Conservation (phyloP, 64 coral and sea anemone species). For the Montipora cactus region DNA sequence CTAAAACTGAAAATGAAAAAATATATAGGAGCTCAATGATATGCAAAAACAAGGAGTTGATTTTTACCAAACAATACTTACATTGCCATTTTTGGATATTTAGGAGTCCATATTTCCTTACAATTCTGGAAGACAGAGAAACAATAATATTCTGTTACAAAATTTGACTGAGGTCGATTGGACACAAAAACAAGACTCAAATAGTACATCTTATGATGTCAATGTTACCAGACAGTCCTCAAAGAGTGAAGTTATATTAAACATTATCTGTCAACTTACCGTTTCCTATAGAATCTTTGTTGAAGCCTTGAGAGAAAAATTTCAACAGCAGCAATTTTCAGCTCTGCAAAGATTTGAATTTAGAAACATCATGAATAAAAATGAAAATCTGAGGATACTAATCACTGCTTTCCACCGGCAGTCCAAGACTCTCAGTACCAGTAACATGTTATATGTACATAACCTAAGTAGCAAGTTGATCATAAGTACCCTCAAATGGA, state of each 20-base stretch:
- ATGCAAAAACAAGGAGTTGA: background rate
- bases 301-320: slow-evolving; percentile 83
- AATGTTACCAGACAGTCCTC: too few species aligned
- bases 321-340: slow-evolving; percentile 93
- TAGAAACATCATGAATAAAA: too few species aligned
- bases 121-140: slow-evolving; percentile 64
- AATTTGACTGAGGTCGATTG: background rate
- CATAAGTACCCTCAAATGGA: too few species aligned
- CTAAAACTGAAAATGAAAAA: slow-evolving; percentile 55
- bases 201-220: too few species aligned
- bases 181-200: background rate
- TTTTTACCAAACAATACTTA: slow-evolving; percentile 17
- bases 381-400: too few species aligned
- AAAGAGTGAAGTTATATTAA: background rate
- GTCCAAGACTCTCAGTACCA: too few species aligned
- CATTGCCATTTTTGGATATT: slow-evolving; percentile 93
- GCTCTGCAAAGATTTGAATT: slow-evolving; percentile 47
- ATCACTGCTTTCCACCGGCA: too few species aligned
- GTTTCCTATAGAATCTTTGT: slow-evolving; percentile 90
- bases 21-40: background rate
- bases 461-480: too few species aligned
- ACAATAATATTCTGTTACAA: background rate
- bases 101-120: slow-evolving; percentile 88
- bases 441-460: too few species aligned
- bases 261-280: slow-evolving; percentile 20